Percentiles rank a stretch among this genome's conserved stretches.
These are phyloP conservation scores for Tachina fera DNA, from an alignment of 2,888 invertebrate genomes.

Conservation along the genomic window DNA sequence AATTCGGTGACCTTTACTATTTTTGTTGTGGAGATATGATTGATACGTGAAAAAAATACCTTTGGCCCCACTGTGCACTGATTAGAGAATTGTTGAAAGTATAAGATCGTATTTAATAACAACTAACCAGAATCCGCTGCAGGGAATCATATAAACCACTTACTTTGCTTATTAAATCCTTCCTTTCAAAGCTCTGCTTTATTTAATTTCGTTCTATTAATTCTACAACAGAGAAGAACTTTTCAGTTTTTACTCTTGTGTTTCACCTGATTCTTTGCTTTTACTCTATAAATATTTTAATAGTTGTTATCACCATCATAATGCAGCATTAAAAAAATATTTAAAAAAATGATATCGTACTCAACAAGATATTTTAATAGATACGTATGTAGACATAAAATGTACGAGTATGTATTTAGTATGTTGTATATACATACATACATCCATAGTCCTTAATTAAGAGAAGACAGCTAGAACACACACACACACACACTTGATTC, in stretches of 20 bases:
- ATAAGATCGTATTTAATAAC: too few relatives aligned
- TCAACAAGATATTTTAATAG: slow-evolving; percentile 34
- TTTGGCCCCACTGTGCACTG: too few relatives aligned
- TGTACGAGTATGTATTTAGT: too few relatives aligned
- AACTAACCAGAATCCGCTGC: too few relatives aligned
- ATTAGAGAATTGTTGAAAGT: too few relatives aligned
- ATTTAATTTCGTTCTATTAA: background rate
- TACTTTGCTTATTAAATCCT: background rate
- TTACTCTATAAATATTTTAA: slow-evolving; percentile 52
- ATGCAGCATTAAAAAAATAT: slow-evolving; percentile 44
- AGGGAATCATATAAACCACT: background rate
- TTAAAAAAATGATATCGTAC: background rate
- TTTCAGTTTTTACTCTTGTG: background rate
- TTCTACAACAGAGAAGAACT: background rate
- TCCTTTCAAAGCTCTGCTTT: slow-evolving; percentile 9
- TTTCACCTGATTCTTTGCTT: background rate
- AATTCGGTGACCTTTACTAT: too few relatives aligned
- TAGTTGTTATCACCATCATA: slow-evolving; percentile 51
- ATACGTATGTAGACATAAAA: background rate
- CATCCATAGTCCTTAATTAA: slow-evolving; percentile 40
- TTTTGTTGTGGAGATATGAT: too few relatives aligned
- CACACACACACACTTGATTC: background rate
- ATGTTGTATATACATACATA: background rate
- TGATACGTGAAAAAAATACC: too few relatives aligned
- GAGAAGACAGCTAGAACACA: slow-evolving; percentile 7